These are phyloP conservation scores for Dinomys branickii DNA, from an alignment of 2,113 vertebrate genomes.

Conservation along the genomic window DNA sequence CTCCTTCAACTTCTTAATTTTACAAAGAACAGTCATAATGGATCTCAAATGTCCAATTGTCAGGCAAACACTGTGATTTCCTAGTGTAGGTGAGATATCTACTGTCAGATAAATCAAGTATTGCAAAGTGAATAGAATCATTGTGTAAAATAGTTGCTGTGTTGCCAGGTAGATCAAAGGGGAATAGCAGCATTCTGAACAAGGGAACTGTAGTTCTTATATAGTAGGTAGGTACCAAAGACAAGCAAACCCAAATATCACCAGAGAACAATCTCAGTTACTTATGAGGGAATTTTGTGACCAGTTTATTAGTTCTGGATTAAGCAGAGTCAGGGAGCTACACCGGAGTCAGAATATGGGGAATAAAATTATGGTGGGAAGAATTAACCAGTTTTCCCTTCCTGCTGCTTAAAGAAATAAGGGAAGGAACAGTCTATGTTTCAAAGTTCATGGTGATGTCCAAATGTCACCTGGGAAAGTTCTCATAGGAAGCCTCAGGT, in stretches of 20 bases:
- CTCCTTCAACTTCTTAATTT: background rate
- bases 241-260: background rate
- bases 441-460: background rate
- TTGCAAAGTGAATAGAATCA: background rate
- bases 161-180: background rate
- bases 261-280: background rate
- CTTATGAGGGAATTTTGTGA: background rate
- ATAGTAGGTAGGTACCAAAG: background rate
- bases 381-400: background rate
- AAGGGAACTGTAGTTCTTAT: background rate
- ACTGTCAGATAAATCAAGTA: background rate
- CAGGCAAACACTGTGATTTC: background rate
- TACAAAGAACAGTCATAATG: background rate
- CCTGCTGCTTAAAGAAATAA: slow-evolving; percentile 27
- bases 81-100: background rate
- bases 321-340: background rate
- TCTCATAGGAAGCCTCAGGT: background rate
- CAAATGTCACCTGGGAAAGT: background rate
- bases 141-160: background rate
- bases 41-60: background rate
- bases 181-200: background rate
- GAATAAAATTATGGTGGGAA: background rate
- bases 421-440: background rate
- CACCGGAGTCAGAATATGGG: background rate
- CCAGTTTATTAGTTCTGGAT: background rate